Base-by-base conservation (phyloP, 2,797 vertebrate genomes). In the Sebastolobus alascanus region DNA sequence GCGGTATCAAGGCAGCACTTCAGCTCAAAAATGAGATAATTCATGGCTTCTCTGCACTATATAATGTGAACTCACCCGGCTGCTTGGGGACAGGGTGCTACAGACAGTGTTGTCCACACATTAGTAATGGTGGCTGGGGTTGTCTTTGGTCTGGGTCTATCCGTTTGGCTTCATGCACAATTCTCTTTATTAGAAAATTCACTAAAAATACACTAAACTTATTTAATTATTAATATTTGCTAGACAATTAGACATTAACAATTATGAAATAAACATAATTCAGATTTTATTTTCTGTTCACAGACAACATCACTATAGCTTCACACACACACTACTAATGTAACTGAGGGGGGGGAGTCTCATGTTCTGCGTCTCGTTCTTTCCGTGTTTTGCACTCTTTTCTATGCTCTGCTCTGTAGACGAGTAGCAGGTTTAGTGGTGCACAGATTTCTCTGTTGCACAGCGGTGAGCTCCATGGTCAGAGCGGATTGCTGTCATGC, bases 401-500 rank as follows among this genome's bases (percentile, higher is more conserved):
- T 79, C 84, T 80, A 72, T 78, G 31, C 76, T 84, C 72, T 25
- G 66, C 79, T 82, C 73, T 84, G 77, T 61, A 78, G 70, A 86
- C 7, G 52, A 76, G 69, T 71, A 67, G 73, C 72, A 86, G 88
- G 80, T 92, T 85, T 85, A 84, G 78, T 80, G 75, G 77, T 73
- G 67, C 75, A 70, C 82, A 87, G 78, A 81, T 90, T 86, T 92
- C 84, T 82, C 88, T 88, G 85, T 93, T 86, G 90, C 87, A 84
- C 86, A 84, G 89, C 83, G 55, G 89, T 86, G 79, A 85, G 84
- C 89, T 91, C 77, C 82, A 64, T 80, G 87, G 89, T 87, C 88
- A 80, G 82, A 87, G 86, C 81, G 82, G 88, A 92, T 90, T 84
- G 87, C 91, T 93, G 91, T 92, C 94, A 91, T 78, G 77, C 80